These are phyloP conservation scores for Tiaroga cobitis DNA, from an alignment of 2,797 vertebrate genomes.

Conservation along the genomic window DNA sequence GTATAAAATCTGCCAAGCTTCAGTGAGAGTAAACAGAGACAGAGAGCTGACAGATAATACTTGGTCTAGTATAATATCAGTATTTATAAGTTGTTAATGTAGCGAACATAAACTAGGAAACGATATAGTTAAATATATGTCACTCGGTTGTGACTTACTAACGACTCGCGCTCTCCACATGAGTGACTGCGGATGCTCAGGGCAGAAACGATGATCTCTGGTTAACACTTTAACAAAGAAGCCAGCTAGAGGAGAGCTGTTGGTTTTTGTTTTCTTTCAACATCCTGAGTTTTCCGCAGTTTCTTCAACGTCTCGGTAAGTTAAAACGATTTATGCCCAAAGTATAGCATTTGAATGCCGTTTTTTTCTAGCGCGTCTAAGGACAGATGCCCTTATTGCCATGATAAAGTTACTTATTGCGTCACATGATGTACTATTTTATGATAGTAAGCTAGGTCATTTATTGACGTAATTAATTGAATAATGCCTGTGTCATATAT, in stretches of 20 bases:
- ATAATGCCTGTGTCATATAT: not conserved
- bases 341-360: not conserved
- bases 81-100: not conserved
- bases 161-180: not conserved
- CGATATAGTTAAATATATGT: not conserved
- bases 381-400: not conserved
- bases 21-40: not conserved
- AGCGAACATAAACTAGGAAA: not conserved
- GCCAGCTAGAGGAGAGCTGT: not conserved
- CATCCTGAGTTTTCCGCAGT: not conserved
- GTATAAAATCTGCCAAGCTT: conserved; percentile 66
- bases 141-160: not conserved
- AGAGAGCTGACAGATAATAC: not conserved
- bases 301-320: conserved; percentile 37
- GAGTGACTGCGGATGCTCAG: conserved; percentile 8
- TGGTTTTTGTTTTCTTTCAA: not conserved
- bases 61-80: not conserved
- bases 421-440: not conserved
- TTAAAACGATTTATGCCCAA: not conserved
- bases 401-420: not conserved
- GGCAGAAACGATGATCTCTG: not conserved
- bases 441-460: not conserved
- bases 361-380: not conserved
- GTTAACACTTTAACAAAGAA: not conserved
- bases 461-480: not conserved